A percentile compares a stretch with the other conserved stretches of the same genome.
These are phyloP conservation scores for Laticauda colubrina DNA, from an alignment of 2,113 vertebrate genomes.

Conservation along the genomic window DNA sequence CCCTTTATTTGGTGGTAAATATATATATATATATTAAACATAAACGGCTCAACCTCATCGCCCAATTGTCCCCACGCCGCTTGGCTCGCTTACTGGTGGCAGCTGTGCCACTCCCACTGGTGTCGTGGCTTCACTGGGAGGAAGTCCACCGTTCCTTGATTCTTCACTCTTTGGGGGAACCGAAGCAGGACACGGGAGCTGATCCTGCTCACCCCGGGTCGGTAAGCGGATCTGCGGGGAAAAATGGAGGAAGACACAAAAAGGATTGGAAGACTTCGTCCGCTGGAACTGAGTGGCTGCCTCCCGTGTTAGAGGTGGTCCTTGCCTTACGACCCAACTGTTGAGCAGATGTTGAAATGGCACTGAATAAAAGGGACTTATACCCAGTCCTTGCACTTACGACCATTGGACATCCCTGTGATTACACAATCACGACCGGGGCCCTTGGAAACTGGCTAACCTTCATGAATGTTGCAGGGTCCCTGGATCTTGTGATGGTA, in stretches of 20 bases:
- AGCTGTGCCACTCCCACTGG: slow-evolving; percentile 83
- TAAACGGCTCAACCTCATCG: neutral
- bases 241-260: slow-evolving; percentile 10
- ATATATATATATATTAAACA: too few relatives aligned
- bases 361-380: neutral
- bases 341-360: neutral
- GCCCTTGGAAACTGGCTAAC: neutral
- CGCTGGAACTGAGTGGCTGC: neutral
- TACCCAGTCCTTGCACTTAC: neutral
- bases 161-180: slow-evolving; percentile 81
- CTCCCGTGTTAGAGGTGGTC: neutral
- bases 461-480: neutral
- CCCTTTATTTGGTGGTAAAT: too few relatives aligned
- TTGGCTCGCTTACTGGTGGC: slow-evolving; percentile 73
- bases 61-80: rapidly evolving
- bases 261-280: neutral
- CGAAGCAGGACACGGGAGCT: slow-evolving; percentile 76
- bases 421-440: neutral
- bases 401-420: neutral
- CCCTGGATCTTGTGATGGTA: neutral
- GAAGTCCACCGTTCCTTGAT: slow-evolving; percentile 79
- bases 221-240: slow-evolving; percentile 70
- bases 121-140: slow-evolving; percentile 76
- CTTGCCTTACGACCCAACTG: neutral
- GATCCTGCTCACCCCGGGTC: slow-evolving; percentile 64